Base-by-base conservation (phyloP, 2,797 vertebrate genomes). In the Phyllotis vaccarum region DNA sequence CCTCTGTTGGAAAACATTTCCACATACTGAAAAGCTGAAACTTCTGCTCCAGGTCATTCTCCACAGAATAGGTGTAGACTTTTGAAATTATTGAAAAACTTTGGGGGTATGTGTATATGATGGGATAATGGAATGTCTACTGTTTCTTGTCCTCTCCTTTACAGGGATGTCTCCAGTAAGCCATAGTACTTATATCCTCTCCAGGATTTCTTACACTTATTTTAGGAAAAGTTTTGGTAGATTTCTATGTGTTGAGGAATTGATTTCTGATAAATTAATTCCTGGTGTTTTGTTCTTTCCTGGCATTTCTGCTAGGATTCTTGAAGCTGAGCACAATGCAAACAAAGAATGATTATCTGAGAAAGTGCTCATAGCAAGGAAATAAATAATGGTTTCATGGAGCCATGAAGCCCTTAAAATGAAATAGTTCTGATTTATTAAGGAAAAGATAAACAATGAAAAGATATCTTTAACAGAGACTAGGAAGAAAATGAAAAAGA, bases 401-500 rank as follows among this genome's bases (percentile, higher is more conserved):
- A 94, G 79, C 81, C 12, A 22, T 76, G 85, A 95, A 86, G 4
- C 66, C 89, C 91, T 95, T 93, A 79, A 91, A 91, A 95, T 79
- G 22, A 97, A 94, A 86, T 19, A 54, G 34, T 79, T 93, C 22
- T 94, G 66, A 90, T 91, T 91, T 95, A 96, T 94, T 93, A 62
- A 90, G 94, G 22, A 17, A 62, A 56, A 54, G 29, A 85, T 68
- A 76, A 64, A 92, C 79, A 94, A 80, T 2, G 31, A 94, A 78
- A 46, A 92, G n/a, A 70, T 22, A 83, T 70, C 21, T 89, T 96
- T 87, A 90, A 90, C 34, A 46, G 82, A 90, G 21, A 22, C 12
- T 31, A 58, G 46, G 16, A 49, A 89, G 62, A 81, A 64, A 89
- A 78, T 62, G 43, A 91, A 87, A 86, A 91, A 78, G 62, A 82